A percentile compares a stretch with the other conserved stretches of the same genome.
phyloP scores from a whole-genome alignment of 2,113 vertebrate species.

The Grammomys surdaster region DNA sequence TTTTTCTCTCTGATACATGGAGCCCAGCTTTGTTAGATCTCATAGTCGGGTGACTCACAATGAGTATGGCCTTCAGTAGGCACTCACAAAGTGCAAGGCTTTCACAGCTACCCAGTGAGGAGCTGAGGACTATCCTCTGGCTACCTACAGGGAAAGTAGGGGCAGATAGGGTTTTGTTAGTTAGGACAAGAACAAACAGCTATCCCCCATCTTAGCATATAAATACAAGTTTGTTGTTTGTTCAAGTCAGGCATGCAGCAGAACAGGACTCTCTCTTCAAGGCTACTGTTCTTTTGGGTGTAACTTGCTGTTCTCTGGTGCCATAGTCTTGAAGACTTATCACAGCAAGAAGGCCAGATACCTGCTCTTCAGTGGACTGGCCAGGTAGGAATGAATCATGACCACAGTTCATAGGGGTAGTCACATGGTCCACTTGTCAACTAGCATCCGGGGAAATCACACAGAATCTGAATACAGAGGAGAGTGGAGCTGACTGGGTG shows the following conservation, averaged over 20 bases:
- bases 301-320: constrained; percentile 24
- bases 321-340: not conserved
- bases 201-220: not conserved
- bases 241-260: not conserved
- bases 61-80: not conserved
- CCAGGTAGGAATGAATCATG: not conserved
- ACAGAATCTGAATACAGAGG: not conserved
- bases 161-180: not conserved
- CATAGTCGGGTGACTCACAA: not conserved
- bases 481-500: not conserved
- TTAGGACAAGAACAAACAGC: not conserved
- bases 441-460: not conserved
- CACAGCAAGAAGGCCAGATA: not conserved
- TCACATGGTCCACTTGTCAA: not conserved
- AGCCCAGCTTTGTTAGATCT: not conserved
- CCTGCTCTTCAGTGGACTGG: not conserved
- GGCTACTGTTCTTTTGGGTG: not conserved
- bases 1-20: constrained; percentile 26
- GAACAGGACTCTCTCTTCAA: not conserved
- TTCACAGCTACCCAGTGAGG: not conserved
- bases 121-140: not conserved
- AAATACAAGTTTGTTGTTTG: not conserved
- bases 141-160: not conserved
- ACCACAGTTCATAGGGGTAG: not conserved
- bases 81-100: not conserved